These are phyloP conservation scores for Arizona elegans DNA, from an alignment of 2,113 vertebrate species.

Conservation along the genomic window DNA sequence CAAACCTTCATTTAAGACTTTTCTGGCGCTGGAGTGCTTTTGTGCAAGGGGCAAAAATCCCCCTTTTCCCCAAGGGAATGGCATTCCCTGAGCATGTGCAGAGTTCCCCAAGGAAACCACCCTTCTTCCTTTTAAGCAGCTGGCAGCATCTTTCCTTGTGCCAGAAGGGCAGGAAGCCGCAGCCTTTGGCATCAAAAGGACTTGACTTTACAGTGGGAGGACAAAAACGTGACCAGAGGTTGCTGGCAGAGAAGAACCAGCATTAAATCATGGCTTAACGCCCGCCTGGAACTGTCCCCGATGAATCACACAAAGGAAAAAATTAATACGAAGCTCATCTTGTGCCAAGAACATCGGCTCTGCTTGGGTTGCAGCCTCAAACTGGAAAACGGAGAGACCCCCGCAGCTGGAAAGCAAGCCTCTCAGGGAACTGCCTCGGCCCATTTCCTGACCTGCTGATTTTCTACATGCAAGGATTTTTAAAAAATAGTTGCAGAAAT, in stretches of 20 bases:
- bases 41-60: neutral
- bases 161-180: neutral
- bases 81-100: neutral
- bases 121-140: neutral
- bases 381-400: neutral
- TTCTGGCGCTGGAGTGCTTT: neutral
- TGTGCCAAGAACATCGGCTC: neutral
- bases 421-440: neutral
- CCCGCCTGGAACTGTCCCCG: too few relatives aligned
- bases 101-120: neutral
- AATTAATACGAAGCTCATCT: too few relatives aligned
- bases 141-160: neutral
- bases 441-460: neutral
- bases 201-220: neutral
- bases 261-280: neutral
- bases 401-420: neutral
- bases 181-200: neutral
- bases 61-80: neutral
- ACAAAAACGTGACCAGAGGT: neutral
- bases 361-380: neutral
- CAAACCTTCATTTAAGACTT: too few relatives aligned
- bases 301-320: neutral
- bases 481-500: neutral
- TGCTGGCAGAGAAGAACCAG: neutral
- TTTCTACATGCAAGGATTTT: neutral